These are phyloP conservation scores for Hydriomena furcata DNA, from an alignment of 2,888 invertebrate species.

Conservation along the genomic window DNA sequence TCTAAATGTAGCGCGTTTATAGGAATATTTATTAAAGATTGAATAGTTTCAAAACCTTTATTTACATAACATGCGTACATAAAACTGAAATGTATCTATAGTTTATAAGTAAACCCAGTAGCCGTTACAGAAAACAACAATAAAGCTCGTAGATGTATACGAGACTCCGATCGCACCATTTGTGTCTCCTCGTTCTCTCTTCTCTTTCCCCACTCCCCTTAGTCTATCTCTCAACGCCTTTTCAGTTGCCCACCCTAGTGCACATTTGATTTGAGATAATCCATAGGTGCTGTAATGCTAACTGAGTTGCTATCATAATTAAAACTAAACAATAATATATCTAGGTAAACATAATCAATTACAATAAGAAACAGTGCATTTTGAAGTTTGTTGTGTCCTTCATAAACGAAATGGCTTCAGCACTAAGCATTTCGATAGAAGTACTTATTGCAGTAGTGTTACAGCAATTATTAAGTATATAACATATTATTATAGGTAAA, in stretches of 20 bases:
- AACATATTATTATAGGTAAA: background rate
- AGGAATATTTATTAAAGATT: conserved; percentile 57
- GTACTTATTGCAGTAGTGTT: background rate
- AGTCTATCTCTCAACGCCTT: too few relatives aligned
- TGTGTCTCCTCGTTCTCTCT: conserved; percentile 26
- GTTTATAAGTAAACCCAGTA: conserved; percentile 63
- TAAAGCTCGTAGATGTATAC: conserved; percentile 27
- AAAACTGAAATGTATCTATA: conserved; percentile 69
- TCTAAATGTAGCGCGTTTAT: conserved; percentile 38
- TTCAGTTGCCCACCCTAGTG: conserved; percentile 3
- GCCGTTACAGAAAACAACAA: conserved; percentile 46
- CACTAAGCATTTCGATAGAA: background rate
- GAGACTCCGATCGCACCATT: conserved; percentile 32
- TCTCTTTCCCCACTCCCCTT: too few relatives aligned
- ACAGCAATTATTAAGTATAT: background rate
- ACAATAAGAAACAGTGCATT: conserved; percentile 36
- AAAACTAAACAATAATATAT: conserved; percentile 67
- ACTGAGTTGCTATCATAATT: conserved; percentile 61
- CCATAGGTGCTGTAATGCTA: conserved; percentile 44
- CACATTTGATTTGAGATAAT: conserved; percentile 50
- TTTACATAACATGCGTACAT: conserved; percentile 76
- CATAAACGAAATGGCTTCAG: background rate
- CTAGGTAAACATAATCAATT: conserved; percentile 48
- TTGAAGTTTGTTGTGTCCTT: background rate
- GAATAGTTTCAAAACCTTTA: conserved; percentile 66